Conservation (phyloP, 2,888 invertebrate genomes). For the Embidobia sp. region DNA sequence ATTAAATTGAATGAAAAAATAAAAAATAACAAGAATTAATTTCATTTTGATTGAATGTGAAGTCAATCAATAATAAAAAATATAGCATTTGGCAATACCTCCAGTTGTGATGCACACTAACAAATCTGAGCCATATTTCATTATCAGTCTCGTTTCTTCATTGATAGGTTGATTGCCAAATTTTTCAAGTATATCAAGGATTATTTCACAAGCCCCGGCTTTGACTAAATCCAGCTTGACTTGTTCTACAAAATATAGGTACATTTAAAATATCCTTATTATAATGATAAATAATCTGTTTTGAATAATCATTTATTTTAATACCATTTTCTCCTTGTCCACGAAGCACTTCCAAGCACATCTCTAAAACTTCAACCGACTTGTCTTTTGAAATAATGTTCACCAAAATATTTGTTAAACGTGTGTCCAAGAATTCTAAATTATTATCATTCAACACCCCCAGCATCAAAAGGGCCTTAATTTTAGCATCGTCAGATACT, state of each 20-base stretch:
- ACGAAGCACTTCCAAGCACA: slow-evolving; percentile 89
- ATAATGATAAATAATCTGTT: not conserved
- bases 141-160: slow-evolving; percentile 86
- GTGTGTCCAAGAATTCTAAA: slow-evolving; percentile 82
- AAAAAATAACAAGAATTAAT: no score
- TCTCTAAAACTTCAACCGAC: slow-evolving; percentile 88
- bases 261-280: not conserved
- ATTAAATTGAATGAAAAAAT: no score
- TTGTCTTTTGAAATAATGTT: slow-evolving; percentile 85
- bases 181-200: slow-evolving; percentile 88
- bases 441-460: slow-evolving; percentile 82
- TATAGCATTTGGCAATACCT: no score
- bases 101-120: slow-evolving; percentile 92
- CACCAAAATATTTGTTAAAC: slow-evolving; percentile 84
- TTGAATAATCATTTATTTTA: no score
- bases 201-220: slow-evolving; percentile 88
- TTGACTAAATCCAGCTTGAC: slow-evolving; percentile 89
- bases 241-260: slow-evolving; percentile 84
- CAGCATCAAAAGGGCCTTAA: slow-evolving; percentile 82
- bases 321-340: slow-evolving; percentile 89
- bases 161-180: slow-evolving; percentile 84
- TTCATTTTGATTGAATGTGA: no score
- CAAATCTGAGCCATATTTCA: slow-evolving; percentile 93
- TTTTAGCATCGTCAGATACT: slow-evolving; percentile 82
- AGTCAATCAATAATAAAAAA: no score